Base-by-base conservation (phyloP, 1,140 invertebrate genomes). In the Drosophila lacertosa region DNA sequence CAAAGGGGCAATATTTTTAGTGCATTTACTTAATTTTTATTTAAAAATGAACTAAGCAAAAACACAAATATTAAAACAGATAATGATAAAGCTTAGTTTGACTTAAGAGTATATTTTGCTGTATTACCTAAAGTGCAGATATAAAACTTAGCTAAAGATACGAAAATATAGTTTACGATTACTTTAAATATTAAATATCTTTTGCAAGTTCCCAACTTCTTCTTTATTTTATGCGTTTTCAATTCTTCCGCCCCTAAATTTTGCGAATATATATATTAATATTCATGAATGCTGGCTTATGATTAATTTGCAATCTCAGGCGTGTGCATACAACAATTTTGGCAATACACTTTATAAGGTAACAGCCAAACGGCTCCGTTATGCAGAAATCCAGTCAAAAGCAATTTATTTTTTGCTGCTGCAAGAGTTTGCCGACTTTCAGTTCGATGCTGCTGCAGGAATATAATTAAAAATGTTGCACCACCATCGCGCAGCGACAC, bases 401-500 rank as follows among this genome's bases (percentile, higher is more conserved):
- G 7, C 51, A 70, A 70, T 70, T 75, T 62, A 57, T 67, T 57
- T 70, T 74, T 51, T 53, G 26, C 18, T 45, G 42, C n/a, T 45
- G 42, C 20, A 45, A 45, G 10, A 24, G 18, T 16, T 32, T 44
- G 22, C 2, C 39, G 47, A 66, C 42, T 73, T 55, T 60, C 63
- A 66, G 62, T 58, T 71, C 53, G 39, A 40, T 66, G 66, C 59
- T 50, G 59, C 24, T 37, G 58, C 76, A 45, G 81, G 59, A 74
- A 69, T 57, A 86, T 88, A 86, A 86, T 86, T 86, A 86, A 86
- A 86, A 86, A 66, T 39, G 59, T 74, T 86, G 81, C 74, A 54
- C 69, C 81, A 73, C 33, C 57, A 44, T 10, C 55, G 26, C 26
- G 24, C 37, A 51, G 37, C 65, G 33, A 42, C 65, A 68, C 33